A percentile compares a stretch with the other conserved stretches of the same genome.
These are phyloP conservation scores for Carollia perspicillata DNA, from an alignment of 2,113 vertebrate species.

Conservation along the genomic window DNA sequence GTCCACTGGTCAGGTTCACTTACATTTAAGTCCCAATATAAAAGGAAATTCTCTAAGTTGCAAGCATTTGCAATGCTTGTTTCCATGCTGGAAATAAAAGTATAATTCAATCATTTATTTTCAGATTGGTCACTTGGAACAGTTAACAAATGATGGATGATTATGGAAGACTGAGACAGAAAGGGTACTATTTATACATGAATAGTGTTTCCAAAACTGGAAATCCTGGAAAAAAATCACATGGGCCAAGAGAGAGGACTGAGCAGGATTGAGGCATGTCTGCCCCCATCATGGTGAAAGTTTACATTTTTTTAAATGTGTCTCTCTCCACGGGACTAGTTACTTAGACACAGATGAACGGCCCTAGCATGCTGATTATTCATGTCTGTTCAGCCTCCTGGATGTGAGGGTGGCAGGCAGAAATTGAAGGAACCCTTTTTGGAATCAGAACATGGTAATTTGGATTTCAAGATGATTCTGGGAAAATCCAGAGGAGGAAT, in stretches of 20 bases:
- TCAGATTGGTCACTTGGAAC: constrained; percentile 48
- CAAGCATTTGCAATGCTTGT: not conserved
- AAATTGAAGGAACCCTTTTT: not conserved
- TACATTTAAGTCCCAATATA: not conserved
- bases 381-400: not conserved
- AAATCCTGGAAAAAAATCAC: not conserved
- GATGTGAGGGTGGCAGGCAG: not conserved
- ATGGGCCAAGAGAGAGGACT: not conserved
- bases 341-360: not conserved
- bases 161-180: constrained; percentile 40
- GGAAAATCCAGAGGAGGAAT: not conserved
- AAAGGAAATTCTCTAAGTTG: constrained; percentile 20
- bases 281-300: not conserved
- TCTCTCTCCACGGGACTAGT: not conserved
- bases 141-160: constrained; percentile 61
- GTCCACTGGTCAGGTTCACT: not conserved
- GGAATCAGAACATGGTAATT: not conserved
- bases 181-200: constrained; percentile 41
- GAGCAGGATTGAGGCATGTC: not conserved
- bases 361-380: too few relatives aligned
- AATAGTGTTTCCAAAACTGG: constrained; percentile 45
- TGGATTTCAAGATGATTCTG: not conserved
- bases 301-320: not conserved
- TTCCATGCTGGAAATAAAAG: constrained; percentile 35
- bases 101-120: constrained; percentile 46